Base-by-base conservation (phyloP, 92 coral and sea anemone genomes). In the Epizoanthus rinbou region DNA sequence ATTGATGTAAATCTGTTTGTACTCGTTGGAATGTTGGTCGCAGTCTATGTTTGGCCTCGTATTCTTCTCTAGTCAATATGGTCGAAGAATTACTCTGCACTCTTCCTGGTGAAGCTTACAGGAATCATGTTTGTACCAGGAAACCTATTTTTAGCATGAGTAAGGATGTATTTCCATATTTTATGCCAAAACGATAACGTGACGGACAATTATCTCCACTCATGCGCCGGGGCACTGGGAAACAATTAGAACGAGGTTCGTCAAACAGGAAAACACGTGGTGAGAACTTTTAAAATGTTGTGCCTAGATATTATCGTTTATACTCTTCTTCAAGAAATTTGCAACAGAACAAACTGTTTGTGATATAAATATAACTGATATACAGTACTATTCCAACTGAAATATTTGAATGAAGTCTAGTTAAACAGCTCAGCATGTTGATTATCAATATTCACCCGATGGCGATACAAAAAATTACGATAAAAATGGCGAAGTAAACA, bases 71-170 rank as follows among this genome's bases (percentile, higher is more conserved):
- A 18, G 47, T 6, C 19, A 78, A 35, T 13, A 9, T 1, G 21
- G 21, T 14, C 18, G 17, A 60, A 78, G n/a, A 60, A 11, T 5
- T 0, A 4, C 1, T 37, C 31, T 21, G 5, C 39, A 9, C 4
- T 58, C 4, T 13, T 37, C 35, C 0, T 35, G 39, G 2, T 37
- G 10, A 63, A 43, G 23, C 19, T 11, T 57, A 3, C 8, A 18
- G 41, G 15, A 5, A 39, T 62, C 25, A 43, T 15, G 3, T 43
- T 14, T 1, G 59, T 35, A 21, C 22, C 7, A 17, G 31, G 23
- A 31, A 76, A 45, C 25, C 75, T 41, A 71, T 7, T 62, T 39
- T 43, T 39, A 39, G 70, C 82, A 69, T 43, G 82, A 78, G 37
- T 60, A 57, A 75, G 31, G 57, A 50, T 10, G 70, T 58, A n/a